Evolutionary conservation across 1,140 invertebrate species (phyloP).

Genomic region (Gryon sp.): DNA sequence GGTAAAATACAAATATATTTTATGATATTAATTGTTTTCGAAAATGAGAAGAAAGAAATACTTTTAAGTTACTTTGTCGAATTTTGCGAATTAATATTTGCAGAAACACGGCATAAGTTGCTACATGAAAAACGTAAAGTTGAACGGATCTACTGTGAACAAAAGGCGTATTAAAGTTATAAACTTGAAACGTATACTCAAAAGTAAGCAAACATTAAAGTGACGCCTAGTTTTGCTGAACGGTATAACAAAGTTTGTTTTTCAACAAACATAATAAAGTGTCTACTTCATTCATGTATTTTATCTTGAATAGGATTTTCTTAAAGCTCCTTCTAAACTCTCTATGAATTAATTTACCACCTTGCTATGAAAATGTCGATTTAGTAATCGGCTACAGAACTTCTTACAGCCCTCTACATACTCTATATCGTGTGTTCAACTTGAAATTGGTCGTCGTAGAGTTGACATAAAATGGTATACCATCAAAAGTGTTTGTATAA

Average conservation of each 20-base stretch:
- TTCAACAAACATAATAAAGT: slow-evolving; percentile 50
- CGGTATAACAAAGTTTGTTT: slow-evolving; percentile 42
- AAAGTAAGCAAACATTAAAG: slow-evolving; percentile 44
- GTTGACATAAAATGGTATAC: no score
- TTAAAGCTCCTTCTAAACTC: slow-evolving; percentile 51
- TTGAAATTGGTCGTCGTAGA: no score
- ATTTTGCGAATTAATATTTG: slow-evolving; percentile 16
- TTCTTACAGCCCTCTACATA: slow-evolving; percentile 20
- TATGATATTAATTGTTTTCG: no score
- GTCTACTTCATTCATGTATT: slow-evolving; percentile 51
- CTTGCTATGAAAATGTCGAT: slow-evolving; percentile 53
- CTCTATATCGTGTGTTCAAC: no score
- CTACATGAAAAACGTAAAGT: slow-evolving; percentile 31
- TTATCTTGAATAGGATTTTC: slow-evolving; percentile 58
- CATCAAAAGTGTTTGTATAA: no score
- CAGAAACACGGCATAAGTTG: slow-evolving; percentile 17
- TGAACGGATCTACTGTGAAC: slow-evolving; percentile 19
- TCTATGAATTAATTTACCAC: slow-evolving; percentile 57
- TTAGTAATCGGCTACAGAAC: slow-evolving; percentile 50
- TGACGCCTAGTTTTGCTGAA: slow-evolving; percentile 50
- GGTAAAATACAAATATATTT: no score
- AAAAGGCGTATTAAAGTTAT: slow-evolving; percentile 50
- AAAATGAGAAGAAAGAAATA: no score
- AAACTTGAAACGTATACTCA: slow-evolving; percentile 32
- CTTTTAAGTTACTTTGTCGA: slow-evolving; percentile 6